These are phyloP conservation scores for Nansenia antarctica DNA, from an alignment of 2,113 vertebrate species.

Conservation along the genomic window DNA sequence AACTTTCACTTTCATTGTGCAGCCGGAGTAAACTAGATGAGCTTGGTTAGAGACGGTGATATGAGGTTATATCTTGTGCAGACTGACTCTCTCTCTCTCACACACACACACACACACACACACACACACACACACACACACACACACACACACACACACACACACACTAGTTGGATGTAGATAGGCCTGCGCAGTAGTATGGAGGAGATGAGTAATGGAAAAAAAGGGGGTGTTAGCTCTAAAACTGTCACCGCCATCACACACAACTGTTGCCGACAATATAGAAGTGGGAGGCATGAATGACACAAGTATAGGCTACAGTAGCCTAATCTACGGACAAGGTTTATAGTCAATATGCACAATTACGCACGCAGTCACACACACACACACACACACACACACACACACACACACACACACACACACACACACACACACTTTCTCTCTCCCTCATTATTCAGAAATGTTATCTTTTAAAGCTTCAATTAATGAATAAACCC, in stretches of 20 bases:
- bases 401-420: background rate
- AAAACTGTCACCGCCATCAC: slow-evolving; percentile 38
- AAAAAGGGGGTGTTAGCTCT: slow-evolving; percentile 7
- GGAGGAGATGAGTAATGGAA: slow-evolving; percentile 13
- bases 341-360: slow-evolving; percentile 61
- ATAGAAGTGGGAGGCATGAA: slow-evolving; percentile 34
- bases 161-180: slow-evolving; percentile 4
- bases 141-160: too few species aligned
- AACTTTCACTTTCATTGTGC: too few species aligned
- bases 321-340: background rate
- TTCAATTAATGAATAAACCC: too few species aligned
- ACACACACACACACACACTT: background rate
- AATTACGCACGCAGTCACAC: too few species aligned
- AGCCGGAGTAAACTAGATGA: too few species aligned
- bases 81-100: too few species aligned
- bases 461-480: too few species aligned
- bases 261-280: slow-evolving; percentile 48
- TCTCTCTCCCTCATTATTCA: background rate
- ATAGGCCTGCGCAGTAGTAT: slow-evolving; percentile 13
- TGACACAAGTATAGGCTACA: slow-evolving; percentile 35
- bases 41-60: too few species aligned
- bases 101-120: too few species aligned
- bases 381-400: slow-evolving; percentile 16
- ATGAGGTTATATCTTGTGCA: too few species aligned
- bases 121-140: too few species aligned